A percentile compares a stretch with the other conserved stretches of the same genome.
phyloP scores from a whole-genome alignment of 1,140 invertebrate genomes.

The Drosophila oshimai region DNA sequence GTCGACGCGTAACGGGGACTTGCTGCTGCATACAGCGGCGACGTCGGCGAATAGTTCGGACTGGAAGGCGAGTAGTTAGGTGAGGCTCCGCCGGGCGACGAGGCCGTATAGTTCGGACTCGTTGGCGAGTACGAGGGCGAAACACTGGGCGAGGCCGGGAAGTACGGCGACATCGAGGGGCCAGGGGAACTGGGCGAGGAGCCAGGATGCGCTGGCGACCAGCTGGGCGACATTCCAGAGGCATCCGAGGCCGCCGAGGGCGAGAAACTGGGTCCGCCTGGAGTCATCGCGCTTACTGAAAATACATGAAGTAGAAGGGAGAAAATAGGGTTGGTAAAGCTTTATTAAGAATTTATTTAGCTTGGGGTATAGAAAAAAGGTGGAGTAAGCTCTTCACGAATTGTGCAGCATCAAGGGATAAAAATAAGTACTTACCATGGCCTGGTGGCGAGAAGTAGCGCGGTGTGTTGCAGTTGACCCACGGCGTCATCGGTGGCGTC shows the following conservation, averaged over 20 bases:
- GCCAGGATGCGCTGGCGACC: conserved; percentile 92
- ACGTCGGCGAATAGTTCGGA: conserved; percentile 90
- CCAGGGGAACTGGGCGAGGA: conserved; percentile 89
- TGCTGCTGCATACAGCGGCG: conserved; percentile 88
- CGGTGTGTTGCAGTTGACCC: conserved; percentile 95
- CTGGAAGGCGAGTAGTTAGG: conserved; percentile 89
- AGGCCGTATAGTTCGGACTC: conserved; percentile 91
- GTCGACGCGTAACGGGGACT: conserved; percentile 92
- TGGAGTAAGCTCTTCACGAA: no score
- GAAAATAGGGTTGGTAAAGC: no score
- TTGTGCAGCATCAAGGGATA: no score
- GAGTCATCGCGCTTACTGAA: conserved; percentile 95
- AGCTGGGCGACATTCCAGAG: conserved; percentile 94
- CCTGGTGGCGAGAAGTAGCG: conserved; percentile 91
- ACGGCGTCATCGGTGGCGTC: conserved; percentile 98
- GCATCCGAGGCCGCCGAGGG: conserved; percentile 95
- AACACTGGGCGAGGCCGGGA: conserved; percentile 91
- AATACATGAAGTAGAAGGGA: conserved; percentile 42
- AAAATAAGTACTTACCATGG: conserved; percentile 85
- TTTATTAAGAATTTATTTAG: no score
- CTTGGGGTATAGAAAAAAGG: no score
- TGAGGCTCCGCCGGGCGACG: conserved; percentile 91
- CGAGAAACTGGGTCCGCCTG: conserved; percentile 97
- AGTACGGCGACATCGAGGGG: conserved; percentile 92
- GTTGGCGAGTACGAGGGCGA: conserved; percentile 91